Percentiles rank a stretch among this genome's conserved stretches.
Conservation (phyloP, 2,797 vertebrate species). For the Chaenodraco wilsoni region DNA sequence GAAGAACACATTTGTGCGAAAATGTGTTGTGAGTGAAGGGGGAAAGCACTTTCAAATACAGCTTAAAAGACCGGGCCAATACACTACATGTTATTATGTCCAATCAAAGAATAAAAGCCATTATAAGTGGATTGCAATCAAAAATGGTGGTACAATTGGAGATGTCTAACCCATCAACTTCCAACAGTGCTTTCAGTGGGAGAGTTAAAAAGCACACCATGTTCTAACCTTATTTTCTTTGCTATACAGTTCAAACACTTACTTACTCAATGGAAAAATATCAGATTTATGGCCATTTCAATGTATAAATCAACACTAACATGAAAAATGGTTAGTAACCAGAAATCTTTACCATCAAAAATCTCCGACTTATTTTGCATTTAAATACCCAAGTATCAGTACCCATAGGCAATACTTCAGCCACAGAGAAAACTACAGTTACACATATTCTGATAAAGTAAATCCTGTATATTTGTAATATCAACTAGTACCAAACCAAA, state of each 20-base stretch:
- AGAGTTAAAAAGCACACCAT: conserved; percentile 1
- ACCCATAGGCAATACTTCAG: neutral
- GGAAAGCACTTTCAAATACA: conserved; percentile 3
- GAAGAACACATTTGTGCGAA: neutral
- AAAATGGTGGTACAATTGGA: neutral
- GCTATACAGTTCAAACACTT: neutral
- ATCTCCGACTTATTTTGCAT: neutral
- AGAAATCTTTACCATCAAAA: neutral
- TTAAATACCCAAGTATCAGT: neutral
- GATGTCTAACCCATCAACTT: neutral
- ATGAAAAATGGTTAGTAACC: neutral
- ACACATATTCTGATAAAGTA: neutral
- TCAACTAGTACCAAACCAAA: neutral
- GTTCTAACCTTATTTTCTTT: neutral
- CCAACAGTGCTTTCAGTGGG: neutral
- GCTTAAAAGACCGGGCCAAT: neutral
- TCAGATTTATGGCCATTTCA: neutral
- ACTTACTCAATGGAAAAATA: neutral
- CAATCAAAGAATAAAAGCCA: conserved; percentile 4
- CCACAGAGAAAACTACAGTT: neutral
- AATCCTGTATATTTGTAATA: neutral
- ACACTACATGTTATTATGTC: conserved; percentile 21
- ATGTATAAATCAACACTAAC: neutral
- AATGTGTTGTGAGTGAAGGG: neutral
- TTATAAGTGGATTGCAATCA: conserved; percentile 17